Evolutionary conservation across 2,888 invertebrate genomes (phyloP), one percentile per base, ranked within the genome.

Genomic region (Slavum lentiscoides): DNA sequence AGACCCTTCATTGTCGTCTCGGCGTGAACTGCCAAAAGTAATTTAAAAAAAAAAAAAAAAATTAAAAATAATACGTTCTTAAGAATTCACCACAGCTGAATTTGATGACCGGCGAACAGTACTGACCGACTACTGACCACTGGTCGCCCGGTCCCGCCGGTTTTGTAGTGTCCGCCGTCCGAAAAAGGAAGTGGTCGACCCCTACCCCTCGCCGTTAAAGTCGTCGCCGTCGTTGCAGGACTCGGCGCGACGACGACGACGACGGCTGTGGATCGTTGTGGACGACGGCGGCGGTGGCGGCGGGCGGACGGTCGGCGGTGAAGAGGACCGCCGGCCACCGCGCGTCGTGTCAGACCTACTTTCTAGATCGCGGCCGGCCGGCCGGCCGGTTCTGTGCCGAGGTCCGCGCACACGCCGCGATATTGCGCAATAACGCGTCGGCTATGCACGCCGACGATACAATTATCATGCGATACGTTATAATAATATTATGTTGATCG

Each of bases 171-270:
- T 72, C 64, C 17, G 70, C 15, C 55, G 53, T 4, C 58, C 68
- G n/a, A 64, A 80, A 80, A 80, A 64, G 64, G 72, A 80, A 80
- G 80, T 66, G 80, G 80, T 55, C 75, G 39, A 8, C 49, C 30
- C 11, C n/a, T 13, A 2, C 17, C 17, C 37, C n/a, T 7, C 17
- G 37, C 2, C 37, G 64, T 19, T 1, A 9, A 3, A n/a, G 43
- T 11, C 76, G 23, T 43, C 68, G 69, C 62, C 30, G 21, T 53
- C 77, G 49, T 58, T 3, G 17, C 49, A 17, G 37, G n/a, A 13
- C 8, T 23, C 39, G 64, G n/a, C 17, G 61, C 43, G 13, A n/a
- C 11, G 21, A 53, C 19, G 53, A 2, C 58, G 49, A 1, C 19
- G 17, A 9, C 5, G 23, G 53, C 53, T 7, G 53, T 43, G 61